Base-by-base conservation (phyloP, 2,113 vertebrate genomes). In the Anolis sagrei region DNA sequence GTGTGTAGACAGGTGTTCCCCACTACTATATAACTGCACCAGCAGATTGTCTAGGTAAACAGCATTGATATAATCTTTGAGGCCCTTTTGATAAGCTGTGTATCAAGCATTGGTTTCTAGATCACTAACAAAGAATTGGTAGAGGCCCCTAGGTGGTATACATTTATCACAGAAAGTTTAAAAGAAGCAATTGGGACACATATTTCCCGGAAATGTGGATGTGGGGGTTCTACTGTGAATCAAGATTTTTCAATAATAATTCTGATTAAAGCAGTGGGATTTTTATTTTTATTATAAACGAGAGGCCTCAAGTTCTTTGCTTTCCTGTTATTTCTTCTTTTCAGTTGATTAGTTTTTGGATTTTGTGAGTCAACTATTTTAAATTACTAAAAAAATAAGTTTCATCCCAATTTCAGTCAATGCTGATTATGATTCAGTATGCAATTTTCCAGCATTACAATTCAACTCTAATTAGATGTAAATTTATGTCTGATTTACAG, bases 121-220 rank as follows among this genome's bases (percentile, higher is more conserved):
- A 88, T 84, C 61, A 82, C 58, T 89, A 81, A 90, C 83, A 54
- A 76, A 86, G 81, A 86, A 82, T 81, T 88, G 89, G 87, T 88
- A 89, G 66, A 81, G 89, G 84, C 80, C 86, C 87, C 66, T 83
- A 62, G 1, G 10, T 58, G 90, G 85, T 91, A 91, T 93, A 91
- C 85, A 21, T 48, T 73, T 88, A 82, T 80, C 90, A 88, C 82
- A 80, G 76, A 75, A 76, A 48, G 86, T 86, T 92, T 89, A 90
- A 18, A 90, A 83, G 72, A 89, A 89, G 81, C 66, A 90, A 86
- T 51, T 0, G 0, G 82, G 74, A 76, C 92, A 93, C 79, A 90
- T 86, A 68, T 92, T 88, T 87, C 90, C 80, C 80, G 92, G 91
- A 95, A 44, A 44, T 44, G 89, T 87, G 90, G 91, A 86, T 87